Evolutionary conservation across 2,888 invertebrate species (phyloP).

Genomic region (Pterobdella sp.): DNA sequence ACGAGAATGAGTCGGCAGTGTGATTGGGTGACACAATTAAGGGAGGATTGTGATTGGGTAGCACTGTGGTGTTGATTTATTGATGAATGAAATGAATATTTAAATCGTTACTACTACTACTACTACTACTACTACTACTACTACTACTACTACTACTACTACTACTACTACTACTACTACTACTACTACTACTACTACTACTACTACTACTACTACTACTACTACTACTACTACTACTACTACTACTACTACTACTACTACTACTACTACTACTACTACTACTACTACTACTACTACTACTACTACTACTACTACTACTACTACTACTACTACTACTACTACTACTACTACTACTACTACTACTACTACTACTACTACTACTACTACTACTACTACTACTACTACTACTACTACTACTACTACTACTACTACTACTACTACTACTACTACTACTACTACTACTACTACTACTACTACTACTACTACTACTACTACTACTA

Average conservation of each 20-base stretch:
- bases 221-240: conserved; percentile 8
- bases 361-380: not conserved
- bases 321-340: conserved; percentile 8
- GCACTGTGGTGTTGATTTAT: not conserved
- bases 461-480: not conserved
- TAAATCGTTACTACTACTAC: conserved; percentile 8
- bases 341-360: conserved; percentile 6
- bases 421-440: not conserved
- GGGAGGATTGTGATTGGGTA: conserved; percentile 4
- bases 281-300: conserved; percentile 8
- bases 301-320: not conserved
- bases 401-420: not conserved
- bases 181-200: conserved; percentile 8
- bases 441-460: conserved; percentile 8
- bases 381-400: not conserved
- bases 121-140: conserved; percentile 8
- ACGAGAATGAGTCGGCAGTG: conserved; percentile 19
- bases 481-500: conserved; percentile 8
- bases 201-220: conserved; percentile 8
- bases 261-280: conserved; percentile 8
- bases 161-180: conserved; percentile 8
- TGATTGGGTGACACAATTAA: not conserved
- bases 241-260: conserved; percentile 5
- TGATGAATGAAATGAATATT: not conserved
- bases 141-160: conserved; percentile 8